These are phyloP conservation scores for Hoplias malabaricus DNA, from an alignment of 2,113 vertebrate species.

Conservation along the genomic window DNA sequence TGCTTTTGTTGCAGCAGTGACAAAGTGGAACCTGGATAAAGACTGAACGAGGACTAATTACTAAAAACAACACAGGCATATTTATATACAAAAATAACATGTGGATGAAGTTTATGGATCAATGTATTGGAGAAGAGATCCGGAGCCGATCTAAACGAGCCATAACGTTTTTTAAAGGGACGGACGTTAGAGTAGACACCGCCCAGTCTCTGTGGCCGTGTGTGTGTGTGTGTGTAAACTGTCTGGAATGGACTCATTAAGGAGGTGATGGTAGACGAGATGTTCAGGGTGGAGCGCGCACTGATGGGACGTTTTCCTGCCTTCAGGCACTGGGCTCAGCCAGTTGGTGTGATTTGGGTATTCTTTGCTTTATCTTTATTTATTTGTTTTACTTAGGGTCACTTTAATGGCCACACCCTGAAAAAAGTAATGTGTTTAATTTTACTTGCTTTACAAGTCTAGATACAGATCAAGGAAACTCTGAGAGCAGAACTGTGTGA, in stretches of 20 bases:
- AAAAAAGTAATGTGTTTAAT: not conserved
- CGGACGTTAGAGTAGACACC: not conserved
- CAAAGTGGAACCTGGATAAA: too few relatives aligned
- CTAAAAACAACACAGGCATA: too few relatives aligned
- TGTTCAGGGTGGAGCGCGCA: not conserved
- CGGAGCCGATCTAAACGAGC: not conserved
- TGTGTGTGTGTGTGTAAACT: not conserved
- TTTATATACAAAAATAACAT: too few relatives aligned
- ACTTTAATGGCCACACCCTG: not conserved
- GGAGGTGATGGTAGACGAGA: constrained; percentile 1
- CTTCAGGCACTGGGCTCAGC: not conserved
- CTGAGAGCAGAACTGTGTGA: too few relatives aligned
- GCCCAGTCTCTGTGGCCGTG: too few relatives aligned
- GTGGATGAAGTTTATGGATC: too few relatives aligned
- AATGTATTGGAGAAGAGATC: too few relatives aligned
- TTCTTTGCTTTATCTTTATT: not conserved
- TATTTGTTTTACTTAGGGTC: too few relatives aligned
- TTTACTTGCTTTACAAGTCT: not conserved
- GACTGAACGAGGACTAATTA: too few relatives aligned
- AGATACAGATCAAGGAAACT: too few relatives aligned
- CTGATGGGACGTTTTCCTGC: not conserved
- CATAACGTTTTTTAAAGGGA: not conserved
- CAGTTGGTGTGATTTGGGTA: not conserved
- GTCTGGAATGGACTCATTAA: constrained; percentile 1
- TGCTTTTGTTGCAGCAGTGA: too few relatives aligned